Evolutionary conservation across 2,797 vertebrate species (phyloP).

Genomic region (Anableps anableps): DNA sequence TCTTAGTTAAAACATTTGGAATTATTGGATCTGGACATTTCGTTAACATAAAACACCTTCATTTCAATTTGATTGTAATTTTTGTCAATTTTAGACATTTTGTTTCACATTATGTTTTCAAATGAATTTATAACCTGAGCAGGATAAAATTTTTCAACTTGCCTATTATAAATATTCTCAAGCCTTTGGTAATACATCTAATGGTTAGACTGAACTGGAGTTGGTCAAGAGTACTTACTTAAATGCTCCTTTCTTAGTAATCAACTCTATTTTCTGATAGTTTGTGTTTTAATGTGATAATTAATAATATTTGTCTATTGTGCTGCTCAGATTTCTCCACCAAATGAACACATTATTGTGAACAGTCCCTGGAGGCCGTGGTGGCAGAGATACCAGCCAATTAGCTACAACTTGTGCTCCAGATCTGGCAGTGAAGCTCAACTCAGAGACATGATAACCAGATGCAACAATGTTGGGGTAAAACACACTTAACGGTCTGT

Average conservation of each 20-base stretch:
- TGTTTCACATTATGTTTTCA: background rate
- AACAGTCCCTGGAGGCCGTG: conserved; percentile 85
- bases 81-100: background rate
- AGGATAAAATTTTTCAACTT: no score
- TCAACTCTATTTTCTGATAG: conserved; percentile 23
- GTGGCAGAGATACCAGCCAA: conserved; percentile 95
- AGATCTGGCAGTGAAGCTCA: conserved; percentile 90
- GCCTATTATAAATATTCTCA: conserved; percentile 56
- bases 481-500: conserved; percentile 32
- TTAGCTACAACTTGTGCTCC: conserved; percentile 91
- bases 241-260: conserved; percentile 57
- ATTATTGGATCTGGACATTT: no score
- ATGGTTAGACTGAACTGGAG: background rate
- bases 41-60: background rate
- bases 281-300: background rate
- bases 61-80: background rate
- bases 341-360: conserved; percentile 87
- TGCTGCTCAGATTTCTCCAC: conserved; percentile 89
- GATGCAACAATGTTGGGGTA: conserved; percentile 95
- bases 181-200: background rate
- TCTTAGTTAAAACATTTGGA: no score
- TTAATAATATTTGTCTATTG: background rate
- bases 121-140: no score
- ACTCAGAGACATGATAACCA: conserved; percentile 90
- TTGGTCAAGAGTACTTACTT: background rate